Conservation (phyloP, 2,797 vertebrate genomes). For the Emys orbicularis region DNA sequence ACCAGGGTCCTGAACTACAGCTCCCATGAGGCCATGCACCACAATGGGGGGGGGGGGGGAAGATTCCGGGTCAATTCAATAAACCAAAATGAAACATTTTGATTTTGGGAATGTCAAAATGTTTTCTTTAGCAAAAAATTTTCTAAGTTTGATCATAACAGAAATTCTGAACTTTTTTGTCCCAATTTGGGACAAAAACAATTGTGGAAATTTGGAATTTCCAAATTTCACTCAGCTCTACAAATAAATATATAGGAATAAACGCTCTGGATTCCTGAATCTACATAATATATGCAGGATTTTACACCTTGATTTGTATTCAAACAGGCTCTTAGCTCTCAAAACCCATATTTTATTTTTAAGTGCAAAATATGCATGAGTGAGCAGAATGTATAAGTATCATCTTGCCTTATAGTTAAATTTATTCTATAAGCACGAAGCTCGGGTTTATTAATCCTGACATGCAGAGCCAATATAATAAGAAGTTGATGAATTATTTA, state of each 20-base stretch:
- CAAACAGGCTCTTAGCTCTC: background rate
- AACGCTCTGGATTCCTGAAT: background rate
- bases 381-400: background rate
- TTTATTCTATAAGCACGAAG: background rate
- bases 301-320: background rate
- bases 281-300: background rate
- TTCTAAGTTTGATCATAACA: too few species aligned
- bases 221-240: fast-evolving
- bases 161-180: background rate
- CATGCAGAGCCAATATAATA: background rate
- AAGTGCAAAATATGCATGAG: background rate
- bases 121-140: background rate
- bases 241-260: fast-evolving
- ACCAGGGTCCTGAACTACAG: fast-evolving
- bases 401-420: background rate
- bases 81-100: background rate
- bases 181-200: background rate
- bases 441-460: background rate
- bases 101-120: background rate
- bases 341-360: background rate
- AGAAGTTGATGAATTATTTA: background rate
- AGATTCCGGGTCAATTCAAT: background rate
- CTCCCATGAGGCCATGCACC: background rate
- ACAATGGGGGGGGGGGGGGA: fast-evolving
- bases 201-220: background rate